Evolutionary conservation across 2,888 invertebrate species (phyloP).

Genomic region (Lydus trimaculatus): DNA sequence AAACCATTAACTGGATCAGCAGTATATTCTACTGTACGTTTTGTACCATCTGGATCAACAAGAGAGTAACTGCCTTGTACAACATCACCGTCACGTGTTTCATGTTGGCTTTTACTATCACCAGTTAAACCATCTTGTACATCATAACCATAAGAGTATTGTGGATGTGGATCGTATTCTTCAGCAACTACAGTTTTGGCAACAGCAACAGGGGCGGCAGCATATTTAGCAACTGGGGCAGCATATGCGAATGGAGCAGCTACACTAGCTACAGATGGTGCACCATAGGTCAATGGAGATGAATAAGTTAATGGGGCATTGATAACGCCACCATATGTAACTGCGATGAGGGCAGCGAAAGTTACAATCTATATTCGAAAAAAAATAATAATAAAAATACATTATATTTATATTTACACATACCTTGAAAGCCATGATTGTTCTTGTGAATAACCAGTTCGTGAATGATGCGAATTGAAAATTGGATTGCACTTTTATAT

Average conservation of each 20-base stretch:
- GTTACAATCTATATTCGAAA: not conserved
- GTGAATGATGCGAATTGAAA: constrained; percentile 24
- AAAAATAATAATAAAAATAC: not conserved
- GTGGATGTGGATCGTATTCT: constrained; percentile 59
- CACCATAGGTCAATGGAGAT: constrained; percentile 14
- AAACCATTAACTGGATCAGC: constrained; percentile 64
- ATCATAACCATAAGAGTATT: constrained; percentile 67
- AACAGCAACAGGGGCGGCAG: constrained; percentile 37
- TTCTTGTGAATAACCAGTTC: not conserved
- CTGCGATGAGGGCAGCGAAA: not conserved
- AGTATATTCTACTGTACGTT: constrained; percentile 70
- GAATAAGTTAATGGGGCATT: not conserved
- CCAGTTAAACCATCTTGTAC: constrained; percentile 66
- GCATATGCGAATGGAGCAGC: constrained; percentile 13
- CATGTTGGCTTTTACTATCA: constrained; percentile 68
- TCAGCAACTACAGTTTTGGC: constrained; percentile 44
- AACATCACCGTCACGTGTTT: constrained; percentile 69
- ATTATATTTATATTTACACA: not conserved
- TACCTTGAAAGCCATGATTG: constrained; percentile 6
- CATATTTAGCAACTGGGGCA: not conserved
- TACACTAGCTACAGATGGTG: constrained; percentile 20
- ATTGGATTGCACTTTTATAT: constrained; percentile 26
- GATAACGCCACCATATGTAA: not conserved
- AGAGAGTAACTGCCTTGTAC: constrained; percentile 68
- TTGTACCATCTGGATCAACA: constrained; percentile 68